Evolutionary conservation across 2,888 invertebrate genomes (phyloP).

Genomic region (Drosophila seclusa): DNA sequence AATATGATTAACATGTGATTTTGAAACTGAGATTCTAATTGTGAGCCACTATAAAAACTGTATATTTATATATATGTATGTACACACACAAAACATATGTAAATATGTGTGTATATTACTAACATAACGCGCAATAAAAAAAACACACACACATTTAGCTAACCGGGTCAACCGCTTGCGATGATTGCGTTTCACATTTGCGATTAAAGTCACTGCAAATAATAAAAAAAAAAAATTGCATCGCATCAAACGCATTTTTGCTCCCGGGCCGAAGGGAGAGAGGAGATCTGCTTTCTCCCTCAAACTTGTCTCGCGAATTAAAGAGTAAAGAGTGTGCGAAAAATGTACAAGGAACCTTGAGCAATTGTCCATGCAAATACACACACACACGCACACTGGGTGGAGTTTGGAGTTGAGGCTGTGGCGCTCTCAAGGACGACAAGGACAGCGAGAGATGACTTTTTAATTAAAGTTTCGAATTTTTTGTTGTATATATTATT

Average conservation of each 20-base stretch:
- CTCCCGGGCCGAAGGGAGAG: not conserved
- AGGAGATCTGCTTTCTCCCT: constrained; percentile 12
- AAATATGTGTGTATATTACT: constrained; percentile 1
- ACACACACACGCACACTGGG: constrained; percentile 11
- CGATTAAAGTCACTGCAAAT: constrained; percentile 36
- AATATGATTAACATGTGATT: not conserved
- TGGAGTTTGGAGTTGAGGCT: constrained; percentile 53
- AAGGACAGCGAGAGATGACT: constrained; percentile 2
- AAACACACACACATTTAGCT: constrained; percentile 37
- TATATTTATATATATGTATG: not conserved
- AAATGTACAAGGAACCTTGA: constrained; percentile 39
- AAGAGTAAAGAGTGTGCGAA: constrained; percentile 2
- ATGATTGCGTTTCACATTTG: constrained; percentile 49
- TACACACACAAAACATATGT: not conserved
- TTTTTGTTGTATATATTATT: not conserved
- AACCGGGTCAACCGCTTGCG: constrained; percentile 53
- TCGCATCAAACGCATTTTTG: constrained; percentile 36
- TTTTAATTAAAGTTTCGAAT: not conserved
- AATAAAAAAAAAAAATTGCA: constrained; percentile 18
- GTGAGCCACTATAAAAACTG: not conserved
- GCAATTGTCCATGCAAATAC: constrained; percentile 50
- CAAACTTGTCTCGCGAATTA: constrained; percentile 6
- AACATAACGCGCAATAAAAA: constrained; percentile 19
- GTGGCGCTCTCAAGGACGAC: constrained; percentile 43
- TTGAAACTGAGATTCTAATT: not conserved